Evolutionary conservation across 2,888 invertebrate species (phyloP), one percentile per base, ranked within the genome.

Genomic region (Kuschelorhynchus macadamiae): DNA sequence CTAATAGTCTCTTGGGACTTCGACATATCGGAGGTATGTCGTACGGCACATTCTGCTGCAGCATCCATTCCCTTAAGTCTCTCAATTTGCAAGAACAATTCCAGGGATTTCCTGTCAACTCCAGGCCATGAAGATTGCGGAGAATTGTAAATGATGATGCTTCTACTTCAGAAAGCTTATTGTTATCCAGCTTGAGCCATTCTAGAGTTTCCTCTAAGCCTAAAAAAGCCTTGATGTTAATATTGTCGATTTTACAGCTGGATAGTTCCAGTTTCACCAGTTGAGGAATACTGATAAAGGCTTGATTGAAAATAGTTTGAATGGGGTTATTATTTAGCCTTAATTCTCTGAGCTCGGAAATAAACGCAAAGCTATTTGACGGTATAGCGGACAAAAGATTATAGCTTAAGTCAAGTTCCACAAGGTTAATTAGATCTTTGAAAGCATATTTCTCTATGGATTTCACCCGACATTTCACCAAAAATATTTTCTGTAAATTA

Each of bases 101-200:
- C 93, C 94, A 94, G 0, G 91, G 92, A 82, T 94, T 94, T 67
- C 87, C 88, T n/a, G 91, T 89, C 71, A 94, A 82, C 76, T 92
- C 92, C 69, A 94, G 83, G 11, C 92, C 92, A 78, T 92, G 91
- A 55, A 94, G 82, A 71, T 88, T 89, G 71, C 89, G 85, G 46
- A 94, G 82, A 8, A 89, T 87, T 0, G 90, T 91, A 67, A 94
- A 85, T 9, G 90, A 88, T 32, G 88, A 87, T 11, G 92, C 87
- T 62, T 87, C 86, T 11, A 93, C 86, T 67, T 90, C 88, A 50
- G 87, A 86, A 70, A 95, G 80, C 78, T 87, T 88, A 80, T 95
- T 95, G 74, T 89, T 89, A 79, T 92, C 92, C 60, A 94, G 84
- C 79, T 91, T 92, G 65, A 94, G 86, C 88, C 91, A 92, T 80